Evolutionary conservation across 1,140 invertebrate species (phyloP).

Genomic region (Metopolophium dirhodum): DNA sequence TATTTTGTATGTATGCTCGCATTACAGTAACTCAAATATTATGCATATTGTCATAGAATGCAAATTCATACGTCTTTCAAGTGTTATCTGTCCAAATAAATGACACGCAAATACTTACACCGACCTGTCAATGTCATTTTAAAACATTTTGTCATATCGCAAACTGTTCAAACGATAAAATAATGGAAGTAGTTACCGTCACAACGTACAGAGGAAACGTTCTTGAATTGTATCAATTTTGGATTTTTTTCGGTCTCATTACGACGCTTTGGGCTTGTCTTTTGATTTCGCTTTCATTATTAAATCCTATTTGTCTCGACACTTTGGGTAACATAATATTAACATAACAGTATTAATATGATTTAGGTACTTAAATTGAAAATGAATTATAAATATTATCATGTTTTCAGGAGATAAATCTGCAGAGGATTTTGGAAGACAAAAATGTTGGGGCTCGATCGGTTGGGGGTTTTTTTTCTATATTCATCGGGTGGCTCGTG

Average conservation of each 20-base stretch:
- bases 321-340: background rate
- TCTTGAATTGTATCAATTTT: background rate
- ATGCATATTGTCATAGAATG: background rate
- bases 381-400: background rate
- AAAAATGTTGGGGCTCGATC: constrained; percentile 81
- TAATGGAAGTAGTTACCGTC: background rate
- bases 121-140: background rate
- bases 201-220: background rate
- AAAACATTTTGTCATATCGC: background rate
- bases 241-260: background rate
- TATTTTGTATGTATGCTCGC: background rate
- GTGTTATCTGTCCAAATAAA: background rate
- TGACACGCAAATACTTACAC: background rate
- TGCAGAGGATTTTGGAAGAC: constrained; percentile 76
- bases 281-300: background rate
- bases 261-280: background rate
- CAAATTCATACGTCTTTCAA: background rate
- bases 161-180: background rate
- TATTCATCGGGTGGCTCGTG: constrained; percentile 76
- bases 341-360: background rate
- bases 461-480: constrained; percentile 79
- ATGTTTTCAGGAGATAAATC: constrained; percentile 67
- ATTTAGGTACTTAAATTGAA: background rate
- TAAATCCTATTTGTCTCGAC: constrained; percentile 22
- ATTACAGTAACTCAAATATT: background rate